Evolutionary conservation across 2,888 invertebrate species (phyloP).

Genomic region (Neuroscelio doddi): DNA sequence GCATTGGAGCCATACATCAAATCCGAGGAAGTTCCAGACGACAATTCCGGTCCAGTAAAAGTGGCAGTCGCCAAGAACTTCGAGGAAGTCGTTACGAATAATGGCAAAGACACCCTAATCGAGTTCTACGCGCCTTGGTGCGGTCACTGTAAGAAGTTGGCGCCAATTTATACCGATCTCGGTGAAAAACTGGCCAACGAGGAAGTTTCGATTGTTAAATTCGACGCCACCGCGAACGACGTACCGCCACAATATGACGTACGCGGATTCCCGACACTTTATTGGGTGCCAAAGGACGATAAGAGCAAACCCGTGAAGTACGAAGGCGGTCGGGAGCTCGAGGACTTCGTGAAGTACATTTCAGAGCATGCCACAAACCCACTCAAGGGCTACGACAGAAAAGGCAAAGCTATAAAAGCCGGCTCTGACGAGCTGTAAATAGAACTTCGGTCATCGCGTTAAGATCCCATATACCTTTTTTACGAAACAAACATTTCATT

Average conservation of each 20-base stretch:
- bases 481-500: background rate
- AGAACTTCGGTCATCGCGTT: background rate
- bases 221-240: constrained; percentile 99
- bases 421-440: constrained; percentile 75
- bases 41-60: constrained; percentile 86
- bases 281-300: constrained; percentile 91
- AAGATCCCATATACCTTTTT: background rate
- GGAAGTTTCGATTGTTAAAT: constrained; percentile 93
- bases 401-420: constrained; percentile 81
- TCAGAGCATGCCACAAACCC: constrained; percentile 92
- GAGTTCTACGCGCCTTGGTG: constrained; percentile 99
- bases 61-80: constrained; percentile 98
- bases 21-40: constrained; percentile 93
- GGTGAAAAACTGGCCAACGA: constrained; percentile 90
- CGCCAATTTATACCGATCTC: constrained; percentile 94
- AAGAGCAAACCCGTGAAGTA: constrained; percentile 87
- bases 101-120: constrained; percentile 92
- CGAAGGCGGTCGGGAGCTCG: constrained; percentile 93
- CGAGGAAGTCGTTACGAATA: constrained; percentile 92
- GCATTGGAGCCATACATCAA: constrained; percentile 94
- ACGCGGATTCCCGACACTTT: constrained; percentile 97
- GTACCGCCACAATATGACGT: constrained; percentile 94
- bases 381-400: constrained; percentile 89
- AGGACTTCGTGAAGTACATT: constrained; percentile 96
- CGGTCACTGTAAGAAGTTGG: constrained; percentile 97